phyloP scores from a whole-genome alignment of 1,140 invertebrate genomes.

The Dreissena polymorpha region DNA sequence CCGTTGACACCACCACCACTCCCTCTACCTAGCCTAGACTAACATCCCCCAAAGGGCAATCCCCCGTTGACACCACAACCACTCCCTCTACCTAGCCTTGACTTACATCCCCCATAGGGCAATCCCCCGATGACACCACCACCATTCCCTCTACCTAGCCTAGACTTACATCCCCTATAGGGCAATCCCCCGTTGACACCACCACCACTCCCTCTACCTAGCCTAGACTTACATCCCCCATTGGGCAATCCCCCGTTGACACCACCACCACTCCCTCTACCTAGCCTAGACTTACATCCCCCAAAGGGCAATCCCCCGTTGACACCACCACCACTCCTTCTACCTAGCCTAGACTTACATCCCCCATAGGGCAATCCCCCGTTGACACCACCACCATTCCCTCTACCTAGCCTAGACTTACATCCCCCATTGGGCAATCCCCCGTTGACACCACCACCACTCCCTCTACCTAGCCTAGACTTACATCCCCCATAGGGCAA shows the following conservation, averaged over 20 bases:
- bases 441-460: conserved; percentile 39
- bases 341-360: conserved; percentile 33
- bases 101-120: conserved; percentile 53
- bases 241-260: conserved; percentile 56
- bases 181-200: conserved; percentile 51
- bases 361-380: conserved; percentile 59
- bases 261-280: conserved; percentile 33
- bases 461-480: conserved; percentile 40
- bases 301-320: conserved; percentile 58
- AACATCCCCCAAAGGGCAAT: conserved; percentile 54
- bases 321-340: conserved; percentile 24
- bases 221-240: conserved; percentile 50
- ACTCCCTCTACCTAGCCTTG: conserved; percentile 44
- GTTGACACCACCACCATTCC: conserved; percentile 30
- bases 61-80: conserved; percentile 44
- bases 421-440: conserved; percentile 57
- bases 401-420: conserved; percentile 37
- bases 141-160: conserved; percentile 42
- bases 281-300: conserved; percentile 46
- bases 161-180: conserved; percentile 53
- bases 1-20: conserved; percentile 43
- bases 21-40: conserved; percentile 29
- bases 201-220: conserved; percentile 38
- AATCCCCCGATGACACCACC: conserved; percentile 48
- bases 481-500: conserved; percentile 55